Base-by-base conservation (phyloP, 2,113 vertebrate genomes). In the Saguinus imperator region DNA sequence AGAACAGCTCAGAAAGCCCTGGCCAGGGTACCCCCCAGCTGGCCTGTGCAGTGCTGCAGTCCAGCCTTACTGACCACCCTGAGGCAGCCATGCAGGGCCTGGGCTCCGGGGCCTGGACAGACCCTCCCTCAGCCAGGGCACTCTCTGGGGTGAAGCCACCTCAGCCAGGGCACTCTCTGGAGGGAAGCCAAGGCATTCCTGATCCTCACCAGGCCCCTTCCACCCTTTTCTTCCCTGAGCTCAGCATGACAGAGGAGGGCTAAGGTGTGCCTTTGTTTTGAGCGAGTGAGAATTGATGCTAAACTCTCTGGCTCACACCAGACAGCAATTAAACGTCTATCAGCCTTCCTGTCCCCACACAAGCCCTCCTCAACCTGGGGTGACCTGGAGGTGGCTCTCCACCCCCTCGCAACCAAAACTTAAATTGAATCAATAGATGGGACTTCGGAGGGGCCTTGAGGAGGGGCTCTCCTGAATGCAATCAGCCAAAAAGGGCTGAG, bases 401-500 rank as follows among this genome's bases (percentile, higher is more conserved):
- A 11, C 68, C 70, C n/a, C 35, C 80, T 25, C 91, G 25, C 45
- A 13, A 23, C 1, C 83, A 2, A 45, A 88, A 94, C n/a, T 43
- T 20, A 32, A 89, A 73, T 83, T 73, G 84, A 91, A 50, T 73
- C 85, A 93, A 87, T 58, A 45, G 72, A 45, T 13, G 81, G 83
- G 83, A 37, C 90, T 93, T 95, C 70, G 0, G 6, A 14, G 72
- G 81, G 68, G 66, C 45, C 13, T 21, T 25, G 8, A 55, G 73
- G 91, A 76, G 86, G 40, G 35, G 85, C 55, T n/a, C 84, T 21
- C 84, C 57, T 14, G 1, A 29, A 50, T 16, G 92, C 96, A 97
- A 96, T 98, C 97, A 97, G 94, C 96, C 94, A 81, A 50, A 96
- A 92, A 92, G 97, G 93, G 40, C 94, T 29, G 37, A 27, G 95